These are phyloP conservation scores for Hololepta plana DNA, from an alignment of 2,888 invertebrate species.

Conservation along the genomic window DNA sequence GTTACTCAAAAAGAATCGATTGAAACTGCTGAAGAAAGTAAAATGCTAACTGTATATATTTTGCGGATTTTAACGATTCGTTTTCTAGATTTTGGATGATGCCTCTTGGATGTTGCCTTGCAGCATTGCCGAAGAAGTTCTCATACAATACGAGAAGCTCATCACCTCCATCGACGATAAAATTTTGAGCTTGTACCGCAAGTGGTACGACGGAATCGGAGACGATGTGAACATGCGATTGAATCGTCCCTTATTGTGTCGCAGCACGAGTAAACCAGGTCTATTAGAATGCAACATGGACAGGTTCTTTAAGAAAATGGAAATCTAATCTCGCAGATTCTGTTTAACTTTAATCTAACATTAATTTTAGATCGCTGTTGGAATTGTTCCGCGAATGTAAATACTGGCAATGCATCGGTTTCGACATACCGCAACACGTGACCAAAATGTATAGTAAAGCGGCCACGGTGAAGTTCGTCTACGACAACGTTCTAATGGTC, in stretches of 20 bases:
- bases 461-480: conserved; percentile 39
- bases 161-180: conserved; percentile 37
- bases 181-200: conserved; percentile 32
- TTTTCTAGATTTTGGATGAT: conserved; percentile 39
- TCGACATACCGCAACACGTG: conserved; percentile 49
- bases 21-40: conserved; percentile 40
- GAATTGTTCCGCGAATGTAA: conserved; percentile 52
- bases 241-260: conserved; percentile 54
- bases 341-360: conserved; percentile 5
- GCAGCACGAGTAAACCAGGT: conserved; percentile 41
- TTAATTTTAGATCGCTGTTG: conserved; percentile 35
- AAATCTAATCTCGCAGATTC: too few species aligned
- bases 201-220: conserved; percentile 36
- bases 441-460: conserved; percentile 43
- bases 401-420: conserved; percentile 53
- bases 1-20: conserved; percentile 43
- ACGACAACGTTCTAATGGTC: conserved; percentile 52
- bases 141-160: conserved; percentile 45
- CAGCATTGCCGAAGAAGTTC: conserved; percentile 52
- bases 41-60: too few species aligned
- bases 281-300: conserved; percentile 68
- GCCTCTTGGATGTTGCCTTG: conserved; percentile 65
- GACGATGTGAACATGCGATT: conserved; percentile 38
- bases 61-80: background rate
- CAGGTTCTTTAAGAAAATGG: conserved; percentile 29